Evolutionary conservation across 53 echinoderm and acorn worm species (phyloP).

Genomic region (Mesocentrotus franciscanus): DNA sequence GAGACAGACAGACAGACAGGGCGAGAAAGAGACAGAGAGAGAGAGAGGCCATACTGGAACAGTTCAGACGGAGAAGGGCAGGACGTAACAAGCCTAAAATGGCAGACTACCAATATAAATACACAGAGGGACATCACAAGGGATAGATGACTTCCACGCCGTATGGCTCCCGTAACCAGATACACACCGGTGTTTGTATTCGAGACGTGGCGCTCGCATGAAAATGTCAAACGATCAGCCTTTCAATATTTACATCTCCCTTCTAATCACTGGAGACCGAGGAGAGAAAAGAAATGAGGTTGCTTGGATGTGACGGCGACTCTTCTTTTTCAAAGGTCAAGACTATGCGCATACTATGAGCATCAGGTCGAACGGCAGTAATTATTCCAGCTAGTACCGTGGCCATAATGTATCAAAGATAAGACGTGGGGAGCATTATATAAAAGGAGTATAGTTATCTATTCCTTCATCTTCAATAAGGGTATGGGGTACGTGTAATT

Average conservation of each 20-base stretch:
- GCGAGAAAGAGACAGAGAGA: background rate
- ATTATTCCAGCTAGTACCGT: background rate
- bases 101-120: background rate
- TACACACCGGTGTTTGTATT: background rate
- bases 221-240: constrained; percentile 6
- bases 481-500: too few relatives aligned
- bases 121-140: constrained; percentile 9
- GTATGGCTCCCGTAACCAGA: background rate
- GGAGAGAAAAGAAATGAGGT: background rate
- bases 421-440: too few relatives aligned
- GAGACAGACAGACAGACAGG: background rate
- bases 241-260: constrained; percentile 38
- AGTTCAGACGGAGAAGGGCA: background rate
- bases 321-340: background rate
- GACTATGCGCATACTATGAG: background rate
- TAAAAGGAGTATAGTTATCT: too few relatives aligned
- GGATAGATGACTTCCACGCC: constrained; percentile 36
- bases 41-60: background rate
- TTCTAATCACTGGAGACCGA: constrained; percentile 11
- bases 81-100: background rate
- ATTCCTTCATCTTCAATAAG: too few relatives aligned
- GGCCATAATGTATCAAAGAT: background rate
- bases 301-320: background rate
- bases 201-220: background rate
- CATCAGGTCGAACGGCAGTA: background rate